Evolutionary conservation across 2,113 vertebrate genomes (phyloP).

Genomic region (Prolemur simus): DNA sequence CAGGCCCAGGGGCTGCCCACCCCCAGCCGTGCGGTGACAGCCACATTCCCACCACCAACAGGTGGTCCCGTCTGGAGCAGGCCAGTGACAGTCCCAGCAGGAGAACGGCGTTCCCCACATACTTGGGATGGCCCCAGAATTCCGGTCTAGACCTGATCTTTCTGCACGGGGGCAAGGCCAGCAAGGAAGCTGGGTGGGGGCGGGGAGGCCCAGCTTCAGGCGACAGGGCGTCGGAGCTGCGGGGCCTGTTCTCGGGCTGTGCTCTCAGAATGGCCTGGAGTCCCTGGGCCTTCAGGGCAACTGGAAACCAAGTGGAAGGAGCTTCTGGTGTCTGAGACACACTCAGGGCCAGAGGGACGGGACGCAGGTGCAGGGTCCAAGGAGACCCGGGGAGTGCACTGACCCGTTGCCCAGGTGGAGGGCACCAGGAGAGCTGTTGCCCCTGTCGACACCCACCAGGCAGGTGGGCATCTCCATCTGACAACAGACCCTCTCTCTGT

Average conservation of each 20-base stretch:
- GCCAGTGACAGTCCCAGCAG: not conserved
- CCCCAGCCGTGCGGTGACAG: accelerated
- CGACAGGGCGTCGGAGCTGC: accelerated
- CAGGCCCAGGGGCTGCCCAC: not conserved
- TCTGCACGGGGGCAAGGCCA: not conserved
- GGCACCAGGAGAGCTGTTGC: not conserved
- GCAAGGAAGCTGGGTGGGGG: accelerated
- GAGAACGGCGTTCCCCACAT: not conserved
- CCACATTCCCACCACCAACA: not conserved
- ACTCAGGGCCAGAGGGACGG: accelerated
- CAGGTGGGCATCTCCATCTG: accelerated
- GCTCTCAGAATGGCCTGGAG: accelerated
- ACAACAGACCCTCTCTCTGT: accelerated
- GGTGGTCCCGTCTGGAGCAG: not conserved
- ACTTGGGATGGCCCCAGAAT: not conserved
- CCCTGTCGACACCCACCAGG: accelerated
- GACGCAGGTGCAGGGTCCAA: not conserved
- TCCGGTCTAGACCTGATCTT: not conserved
- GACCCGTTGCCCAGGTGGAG: not conserved
- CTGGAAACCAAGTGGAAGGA: not conserved
- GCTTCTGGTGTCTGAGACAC: not conserved
- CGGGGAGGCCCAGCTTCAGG: not conserved
- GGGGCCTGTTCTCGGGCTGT: accelerated
- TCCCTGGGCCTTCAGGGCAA: not conserved
- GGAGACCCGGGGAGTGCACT: not conserved